These are phyloP conservation scores for Phenganax subtilis DNA, from an alignment of 92 coral and sea anemone genomes.

Conservation along the genomic window DNA sequence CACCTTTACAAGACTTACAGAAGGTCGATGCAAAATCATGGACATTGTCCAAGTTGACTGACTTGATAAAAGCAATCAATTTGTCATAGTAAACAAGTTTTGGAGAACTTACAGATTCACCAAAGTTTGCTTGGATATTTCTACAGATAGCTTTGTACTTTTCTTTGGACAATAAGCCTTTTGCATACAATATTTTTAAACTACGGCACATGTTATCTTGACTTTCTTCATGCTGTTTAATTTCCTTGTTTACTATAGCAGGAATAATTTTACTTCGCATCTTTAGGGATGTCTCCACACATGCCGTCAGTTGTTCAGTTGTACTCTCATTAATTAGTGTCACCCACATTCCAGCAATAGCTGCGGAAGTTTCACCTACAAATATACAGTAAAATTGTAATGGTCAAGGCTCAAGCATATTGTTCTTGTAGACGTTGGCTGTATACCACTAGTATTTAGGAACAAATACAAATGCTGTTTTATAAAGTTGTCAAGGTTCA, in stretches of 20 bases:
- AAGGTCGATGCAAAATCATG: constrained; percentile 30
- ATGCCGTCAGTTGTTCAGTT: constrained; percentile 46
- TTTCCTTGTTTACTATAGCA: constrained; percentile 45
- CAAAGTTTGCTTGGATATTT: constrained; percentile 35
- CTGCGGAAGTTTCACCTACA: neutral
- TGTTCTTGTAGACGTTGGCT: neutral
- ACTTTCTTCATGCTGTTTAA: constrained; percentile 48
- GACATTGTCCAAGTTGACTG: constrained; percentile 29
- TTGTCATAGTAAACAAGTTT: constrained; percentile 51
- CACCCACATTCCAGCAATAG: constrained; percentile 53
- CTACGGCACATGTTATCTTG: constrained; percentile 41
- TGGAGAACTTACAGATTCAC: constrained; percentile 24
- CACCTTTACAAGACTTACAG: neutral
- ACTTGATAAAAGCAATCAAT: constrained; percentile 42
- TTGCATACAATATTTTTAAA: constrained; percentile 45
- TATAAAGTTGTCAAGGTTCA: too few species aligned
- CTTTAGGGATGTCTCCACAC: constrained; percentile 47
- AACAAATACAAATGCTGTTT: too few species aligned
- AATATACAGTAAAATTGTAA: neutral
- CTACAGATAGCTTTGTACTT: constrained; percentile 55
- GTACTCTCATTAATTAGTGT: constrained; percentile 53
- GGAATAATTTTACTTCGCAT: constrained; percentile 51
- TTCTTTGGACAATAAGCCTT: constrained; percentile 57
- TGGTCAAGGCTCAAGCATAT: neutral
- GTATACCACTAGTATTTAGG: neutral